phyloP scores from a whole-genome alignment of 1,140 invertebrate species.

The Frieseomelitta varia region DNA sequence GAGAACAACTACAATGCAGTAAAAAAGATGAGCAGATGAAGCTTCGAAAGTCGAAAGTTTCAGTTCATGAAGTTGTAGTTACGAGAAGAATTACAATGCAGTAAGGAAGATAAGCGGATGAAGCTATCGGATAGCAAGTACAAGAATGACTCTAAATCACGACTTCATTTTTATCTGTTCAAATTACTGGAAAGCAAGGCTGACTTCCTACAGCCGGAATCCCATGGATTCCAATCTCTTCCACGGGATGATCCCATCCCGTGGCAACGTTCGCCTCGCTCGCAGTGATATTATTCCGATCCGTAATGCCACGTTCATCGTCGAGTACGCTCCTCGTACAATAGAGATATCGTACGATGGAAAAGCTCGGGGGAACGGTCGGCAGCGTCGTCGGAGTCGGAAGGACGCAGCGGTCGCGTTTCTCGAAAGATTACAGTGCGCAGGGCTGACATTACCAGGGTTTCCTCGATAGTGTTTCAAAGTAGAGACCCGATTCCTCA shows the following conservation, averaged over 20 bases:
- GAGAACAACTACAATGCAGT: no score
- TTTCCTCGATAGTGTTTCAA: conserved; percentile 5
- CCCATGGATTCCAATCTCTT: background rate
- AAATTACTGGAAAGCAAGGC: background rate
- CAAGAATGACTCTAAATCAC: no score
- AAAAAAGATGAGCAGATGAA: background rate
- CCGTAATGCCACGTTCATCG: background rate
- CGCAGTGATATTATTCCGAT: background rate
- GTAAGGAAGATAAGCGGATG: background rate
- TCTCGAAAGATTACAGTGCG: background rate
- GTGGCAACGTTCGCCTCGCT: background rate
- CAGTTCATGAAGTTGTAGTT: no score
- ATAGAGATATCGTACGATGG: conserved; percentile 15
- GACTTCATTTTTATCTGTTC: no score
- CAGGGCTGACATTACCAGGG: background rate
- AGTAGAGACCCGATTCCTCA: background rate
- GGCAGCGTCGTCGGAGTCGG: background rate
- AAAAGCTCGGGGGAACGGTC: background rate
- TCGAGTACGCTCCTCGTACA: no score
- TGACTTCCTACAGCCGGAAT: background rate
- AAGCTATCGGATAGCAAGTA: no score
- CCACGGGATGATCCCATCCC: background rate
- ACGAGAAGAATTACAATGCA: no score
- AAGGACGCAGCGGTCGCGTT: background rate
- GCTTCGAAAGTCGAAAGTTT: no score